Conservation (phyloP, 2,113 vertebrate genomes). For the Poicephalus gulielmi region DNA sequence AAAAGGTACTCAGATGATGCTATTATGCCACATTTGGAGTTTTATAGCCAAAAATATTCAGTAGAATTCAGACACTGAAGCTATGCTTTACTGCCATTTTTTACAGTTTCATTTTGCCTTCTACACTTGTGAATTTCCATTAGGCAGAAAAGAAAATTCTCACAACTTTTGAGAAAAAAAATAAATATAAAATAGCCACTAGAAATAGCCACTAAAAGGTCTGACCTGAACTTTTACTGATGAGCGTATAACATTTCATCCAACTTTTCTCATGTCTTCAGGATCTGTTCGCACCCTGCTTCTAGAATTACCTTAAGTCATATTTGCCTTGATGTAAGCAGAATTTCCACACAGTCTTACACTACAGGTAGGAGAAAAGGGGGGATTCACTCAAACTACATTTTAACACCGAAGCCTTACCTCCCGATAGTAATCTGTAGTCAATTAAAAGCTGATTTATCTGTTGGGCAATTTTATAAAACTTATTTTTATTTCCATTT, state of each 20-base stretch:
- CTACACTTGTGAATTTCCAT: neutral
- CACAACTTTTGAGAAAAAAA: neutral
- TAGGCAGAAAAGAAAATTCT: neutral
- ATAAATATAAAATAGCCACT: neutral
- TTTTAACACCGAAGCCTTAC: neutral
- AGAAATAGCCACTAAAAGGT: neutral
- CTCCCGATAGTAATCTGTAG: neutral
- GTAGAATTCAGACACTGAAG: neutral
- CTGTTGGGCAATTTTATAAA: neutral
- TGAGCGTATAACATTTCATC: neutral
- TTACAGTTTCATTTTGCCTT: neutral
- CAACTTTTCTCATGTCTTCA: neutral
- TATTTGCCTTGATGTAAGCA: neutral
- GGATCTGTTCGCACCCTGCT: neutral
- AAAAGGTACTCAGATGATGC: neutral
- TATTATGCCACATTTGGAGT: neutral
- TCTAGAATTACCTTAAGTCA: neutral
- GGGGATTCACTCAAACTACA: neutral
- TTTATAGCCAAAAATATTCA: neutral
- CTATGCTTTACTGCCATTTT: neutral
- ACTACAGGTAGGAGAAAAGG: neutral
- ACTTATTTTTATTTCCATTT: neutral
- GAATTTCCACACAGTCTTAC: neutral
- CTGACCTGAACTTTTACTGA: neutral
- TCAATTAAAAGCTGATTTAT: neutral